Conservation (phyloP, 2,888 invertebrate genomes). For the Priocnemis perturbator region DNA sequence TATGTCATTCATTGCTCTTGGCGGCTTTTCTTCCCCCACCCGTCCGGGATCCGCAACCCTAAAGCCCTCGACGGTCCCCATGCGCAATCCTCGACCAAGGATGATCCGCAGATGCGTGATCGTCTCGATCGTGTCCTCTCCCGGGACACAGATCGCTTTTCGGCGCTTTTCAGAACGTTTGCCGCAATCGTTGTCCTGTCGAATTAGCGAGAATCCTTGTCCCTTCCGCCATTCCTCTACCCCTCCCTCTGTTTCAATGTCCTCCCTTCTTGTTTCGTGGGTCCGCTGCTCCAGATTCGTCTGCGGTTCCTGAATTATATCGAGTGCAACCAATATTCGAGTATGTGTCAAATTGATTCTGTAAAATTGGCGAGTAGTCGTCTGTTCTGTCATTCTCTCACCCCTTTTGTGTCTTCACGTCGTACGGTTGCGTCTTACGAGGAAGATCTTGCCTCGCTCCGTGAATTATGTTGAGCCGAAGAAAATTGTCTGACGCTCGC, state of each 20-base stretch:
- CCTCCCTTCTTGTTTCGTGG: conserved; percentile 22
- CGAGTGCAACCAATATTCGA: no score
- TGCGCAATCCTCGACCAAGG: conserved; percentile 38
- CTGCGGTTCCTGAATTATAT: no score
- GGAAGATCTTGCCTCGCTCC: no score
- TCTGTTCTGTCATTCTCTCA: no score
- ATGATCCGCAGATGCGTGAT: conserved; percentile 70
- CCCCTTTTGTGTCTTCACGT: no score
- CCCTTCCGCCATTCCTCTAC: conserved; percentile 30
- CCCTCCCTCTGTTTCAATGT: conserved; percentile 6
- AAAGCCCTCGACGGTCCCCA: conserved; percentile 47
- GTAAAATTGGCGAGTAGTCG: no score
- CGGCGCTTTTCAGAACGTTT: conserved; percentile 54
- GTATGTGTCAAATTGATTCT: no score
- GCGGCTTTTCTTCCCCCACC: conserved; percentile 34
- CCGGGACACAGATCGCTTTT: conserved; percentile 48
- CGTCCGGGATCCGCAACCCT: conserved; percentile 35
- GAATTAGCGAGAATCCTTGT: conserved; percentile 52
- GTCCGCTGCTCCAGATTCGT: no score
- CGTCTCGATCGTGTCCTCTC: conserved; percentile 37
- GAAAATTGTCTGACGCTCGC: no score
- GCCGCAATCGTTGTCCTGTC: conserved; percentile 67
- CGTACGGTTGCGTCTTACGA: no score
- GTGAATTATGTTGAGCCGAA: no score
- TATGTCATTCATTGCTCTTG: conserved; percentile 66